Evolutionary conservation across 2,888 invertebrate species (phyloP).

Genomic region (Heteropelma amictum): DNA sequence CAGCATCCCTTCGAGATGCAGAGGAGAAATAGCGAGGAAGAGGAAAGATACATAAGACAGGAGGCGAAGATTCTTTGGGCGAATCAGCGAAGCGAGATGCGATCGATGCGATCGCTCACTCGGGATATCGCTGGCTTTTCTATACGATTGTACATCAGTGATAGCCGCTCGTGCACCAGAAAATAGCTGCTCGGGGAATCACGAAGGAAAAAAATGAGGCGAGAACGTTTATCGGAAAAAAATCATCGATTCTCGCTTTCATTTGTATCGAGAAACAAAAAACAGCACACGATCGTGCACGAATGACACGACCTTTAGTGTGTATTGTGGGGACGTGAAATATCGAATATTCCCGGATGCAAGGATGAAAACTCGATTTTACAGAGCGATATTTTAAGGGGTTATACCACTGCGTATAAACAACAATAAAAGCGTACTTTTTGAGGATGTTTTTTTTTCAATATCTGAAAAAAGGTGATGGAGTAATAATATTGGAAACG

Average conservation of each 20-base stretch:
- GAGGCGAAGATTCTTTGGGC: not conserved
- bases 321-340: no score
- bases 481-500: no score
- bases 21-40: not conserved
- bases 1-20: constrained; percentile 30
- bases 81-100: constrained; percentile 24
- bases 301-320: no score
- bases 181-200: not conserved
- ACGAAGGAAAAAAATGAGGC: not conserved
- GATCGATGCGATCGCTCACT: constrained; percentile 22
- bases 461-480: no score
- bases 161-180: constrained; percentile 11
- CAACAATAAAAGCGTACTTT: no score
- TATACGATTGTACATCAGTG: not conserved
- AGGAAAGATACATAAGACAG: not conserved
- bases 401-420: no score
- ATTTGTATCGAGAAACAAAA: constrained; percentile 15
- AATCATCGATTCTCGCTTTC: constrained; percentile 26
- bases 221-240: constrained; percentile 26
- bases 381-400: no score
- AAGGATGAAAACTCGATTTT: no score
- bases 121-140: constrained; percentile 7
- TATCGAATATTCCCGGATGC: no score
- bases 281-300: not conserved
- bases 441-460: no score